A percentile compares a stretch with the other conserved stretches of the same genome.
phyloP scores from a whole-genome alignment of 2,797 vertebrate species.

The Triplophysa yarkandensis region DNA sequence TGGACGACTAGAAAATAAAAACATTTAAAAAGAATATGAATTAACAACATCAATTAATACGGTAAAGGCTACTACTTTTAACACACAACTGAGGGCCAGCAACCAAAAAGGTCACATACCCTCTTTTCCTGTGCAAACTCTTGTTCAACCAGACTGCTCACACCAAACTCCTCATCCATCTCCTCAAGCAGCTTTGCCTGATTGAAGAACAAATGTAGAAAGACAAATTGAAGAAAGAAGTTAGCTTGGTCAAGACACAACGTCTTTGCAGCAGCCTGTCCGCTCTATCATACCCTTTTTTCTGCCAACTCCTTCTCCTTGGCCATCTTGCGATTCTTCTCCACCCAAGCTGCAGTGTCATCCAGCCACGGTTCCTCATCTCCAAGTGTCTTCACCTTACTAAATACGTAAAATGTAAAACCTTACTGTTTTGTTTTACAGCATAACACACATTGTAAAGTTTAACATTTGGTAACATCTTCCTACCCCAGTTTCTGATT shows the following conservation, averaged over 20 bases:
- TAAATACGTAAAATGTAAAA: conserved; percentile 43
- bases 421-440: neutral
- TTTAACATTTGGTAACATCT: neutral
- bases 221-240: too few relatives aligned
- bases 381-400: conserved; percentile 86
- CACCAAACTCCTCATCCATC: conserved; percentile 94
- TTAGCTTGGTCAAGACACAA: neutral
- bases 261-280: neutral
- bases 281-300: conserved; percentile 75
- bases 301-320: conserved; percentile 91
- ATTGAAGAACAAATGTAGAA: neutral
- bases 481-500: conserved; percentile 86
- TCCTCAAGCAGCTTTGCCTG: conserved; percentile 89
- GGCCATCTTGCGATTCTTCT: conserved; percentile 82
- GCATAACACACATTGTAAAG: neutral
- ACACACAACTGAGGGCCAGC: neutral
- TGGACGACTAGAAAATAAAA: too few relatives aligned
- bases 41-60: too few relatives aligned
- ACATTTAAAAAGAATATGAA: too few relatives aligned
- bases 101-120: conserved; percentile 56
- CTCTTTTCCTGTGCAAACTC: conserved; percentile 83
- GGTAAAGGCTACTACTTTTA: too few relatives aligned
- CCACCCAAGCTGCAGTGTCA: conserved; percentile 87
- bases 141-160: conserved; percentile 88
- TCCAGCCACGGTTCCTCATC: conserved; percentile 90